Base-by-base conservation (phyloP, 2,113 vertebrate species). In the Cricetomys ansorgei region DNA sequence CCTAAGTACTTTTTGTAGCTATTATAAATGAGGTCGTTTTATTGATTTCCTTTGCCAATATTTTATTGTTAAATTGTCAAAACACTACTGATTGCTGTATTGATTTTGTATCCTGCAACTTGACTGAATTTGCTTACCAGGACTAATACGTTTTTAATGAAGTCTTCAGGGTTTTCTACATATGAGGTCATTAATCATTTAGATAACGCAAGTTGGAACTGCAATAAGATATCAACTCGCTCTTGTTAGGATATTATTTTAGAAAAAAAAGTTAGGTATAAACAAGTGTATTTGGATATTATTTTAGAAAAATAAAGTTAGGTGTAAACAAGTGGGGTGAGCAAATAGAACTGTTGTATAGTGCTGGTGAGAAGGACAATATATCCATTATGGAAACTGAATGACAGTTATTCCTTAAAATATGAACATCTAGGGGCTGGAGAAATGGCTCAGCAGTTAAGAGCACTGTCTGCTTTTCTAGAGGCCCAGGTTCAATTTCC, bases 1-100 rank as follows among this genome's bases (percentile, higher is more conserved):
- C 9, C 62, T 6, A 65, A 65, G 62, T 13, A 48, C 62, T 67
- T 67, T 83, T 48, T 37, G 31, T 67, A 86, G 62, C 62, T 50
- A 50, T 86, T 86, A 17, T 86, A 86, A 86, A 86, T 67, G 59
- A 37, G 34, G 43, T 67, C 67, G 62, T 48, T 86, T 67, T 67
- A 86, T 86, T 86, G 83, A 86, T 86, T 85, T 86, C 59, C 43
- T 86, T 67, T 86, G 67, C 62, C 43, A 86, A 86, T 86, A 86
- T 86, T 65, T 86, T 62, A 67, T 34, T 85, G 81, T 85, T 85
- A 85, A 85, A 86, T 86, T 86, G 62, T 67, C 13, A 67, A 86
- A 86, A 86, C 83, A 37, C 43, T 67, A 65, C 62, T 86, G 83
- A 67, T 86, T 86, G 62, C 62, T 86, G 62, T 67, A 86, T 86